These are phyloP conservation scores for Panthera tigris DNA, from an alignment of 2,113 vertebrate genomes.

Conservation along the genomic window DNA sequence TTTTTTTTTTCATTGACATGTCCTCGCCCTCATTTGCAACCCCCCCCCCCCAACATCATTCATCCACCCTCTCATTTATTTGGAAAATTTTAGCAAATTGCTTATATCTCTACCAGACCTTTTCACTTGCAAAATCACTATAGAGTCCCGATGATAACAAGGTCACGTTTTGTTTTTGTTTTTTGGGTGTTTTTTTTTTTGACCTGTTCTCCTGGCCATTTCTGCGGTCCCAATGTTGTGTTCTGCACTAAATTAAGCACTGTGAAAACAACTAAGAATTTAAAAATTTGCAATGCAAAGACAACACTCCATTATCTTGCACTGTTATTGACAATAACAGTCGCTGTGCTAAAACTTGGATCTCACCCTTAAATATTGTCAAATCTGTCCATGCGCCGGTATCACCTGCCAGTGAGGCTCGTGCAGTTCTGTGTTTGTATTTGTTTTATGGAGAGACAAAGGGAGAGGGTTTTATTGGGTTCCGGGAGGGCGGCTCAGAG, in stretches of 20 bases:
- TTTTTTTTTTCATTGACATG: neutral
- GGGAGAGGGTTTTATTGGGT: neutral
- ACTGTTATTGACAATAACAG: neutral
- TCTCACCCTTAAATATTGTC: neutral
- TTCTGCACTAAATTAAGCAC: neutral
- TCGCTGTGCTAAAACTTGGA: neutral
- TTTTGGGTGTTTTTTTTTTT: too few species aligned
- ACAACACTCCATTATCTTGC: neutral
- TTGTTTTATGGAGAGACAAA: neutral
- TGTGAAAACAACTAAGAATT: neutral
- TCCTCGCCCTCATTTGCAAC: neutral
- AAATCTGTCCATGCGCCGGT: rapidly evolving
- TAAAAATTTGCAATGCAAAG: neutral
- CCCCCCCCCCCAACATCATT: rapidly evolving
- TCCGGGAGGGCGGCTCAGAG: neutral
- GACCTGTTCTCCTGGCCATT: neutral
- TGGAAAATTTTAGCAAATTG: neutral
- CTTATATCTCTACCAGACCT: neutral
- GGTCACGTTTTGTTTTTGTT: too few species aligned
- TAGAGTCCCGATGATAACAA: neutral
- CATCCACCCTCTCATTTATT: neutral
- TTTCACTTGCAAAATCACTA: neutral
- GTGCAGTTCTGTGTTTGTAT: neutral
- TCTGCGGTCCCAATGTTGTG: neutral
- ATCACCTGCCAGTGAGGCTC: neutral